Conservation (phyloP, 1,140 invertebrate species). For the Propsilocerus akamusi region DNA sequence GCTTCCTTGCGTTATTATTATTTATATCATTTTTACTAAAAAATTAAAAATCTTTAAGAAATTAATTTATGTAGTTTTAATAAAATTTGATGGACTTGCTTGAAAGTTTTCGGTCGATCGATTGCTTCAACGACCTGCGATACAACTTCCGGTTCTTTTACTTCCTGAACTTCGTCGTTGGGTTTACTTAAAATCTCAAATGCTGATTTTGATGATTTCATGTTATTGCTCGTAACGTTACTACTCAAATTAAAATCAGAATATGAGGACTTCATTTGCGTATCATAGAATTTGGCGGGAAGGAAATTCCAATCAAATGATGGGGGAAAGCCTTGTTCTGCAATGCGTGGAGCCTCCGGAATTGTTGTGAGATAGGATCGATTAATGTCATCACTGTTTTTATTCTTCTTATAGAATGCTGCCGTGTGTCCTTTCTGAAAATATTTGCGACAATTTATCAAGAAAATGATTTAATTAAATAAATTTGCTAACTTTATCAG, state of each 20-base stretch:
- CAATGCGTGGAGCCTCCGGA: constrained; percentile 59
- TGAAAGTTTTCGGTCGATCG: not conserved
- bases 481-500: constrained; percentile 55
- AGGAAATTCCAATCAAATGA: constrained; percentile 55
- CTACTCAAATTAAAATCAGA: constrained; percentile 1
- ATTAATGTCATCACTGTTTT: constrained; percentile 48
- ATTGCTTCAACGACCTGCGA: constrained; percentile 5
- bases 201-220: not conserved
- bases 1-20: not conserved
- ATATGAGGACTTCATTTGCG: not conserved
- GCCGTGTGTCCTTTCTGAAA: constrained; percentile 65
- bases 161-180: constrained; percentile 10
- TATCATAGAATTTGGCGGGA: not conserved
- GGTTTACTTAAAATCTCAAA: not conserved
- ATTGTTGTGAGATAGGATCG: constrained; percentile 40
- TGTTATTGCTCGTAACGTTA: not conserved
- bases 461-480: constrained; percentile 3
- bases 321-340: constrained; percentile 39
- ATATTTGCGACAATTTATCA: constrained; percentile 7
- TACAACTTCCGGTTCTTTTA: constrained; percentile 8
- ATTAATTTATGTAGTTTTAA: constrained; percentile 1
- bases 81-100: not conserved
- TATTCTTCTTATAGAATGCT: constrained; percentile 52
- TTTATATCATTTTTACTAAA: not conserved
- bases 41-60: not conserved